These are phyloP conservation scores for Apostichopus californicus DNA, from an alignment of 35 echinoderm and acorn worm species.

Conservation along the genomic window DNA sequence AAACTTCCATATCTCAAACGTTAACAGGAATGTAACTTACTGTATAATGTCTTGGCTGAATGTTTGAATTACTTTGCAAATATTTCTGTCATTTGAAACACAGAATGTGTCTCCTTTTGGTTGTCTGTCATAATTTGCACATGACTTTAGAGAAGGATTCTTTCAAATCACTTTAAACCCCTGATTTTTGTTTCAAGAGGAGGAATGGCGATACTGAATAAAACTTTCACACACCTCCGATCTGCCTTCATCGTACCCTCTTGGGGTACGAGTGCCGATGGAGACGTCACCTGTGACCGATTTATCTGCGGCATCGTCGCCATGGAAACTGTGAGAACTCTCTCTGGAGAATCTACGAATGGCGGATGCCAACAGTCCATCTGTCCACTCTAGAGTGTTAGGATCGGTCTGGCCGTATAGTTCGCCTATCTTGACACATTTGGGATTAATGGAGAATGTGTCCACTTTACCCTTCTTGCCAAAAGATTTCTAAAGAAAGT, in stretches of 20 bases:
- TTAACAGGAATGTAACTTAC: too few relatives aligned
- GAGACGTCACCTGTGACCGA: constrained; percentile 50
- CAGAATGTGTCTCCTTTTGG: too few relatives aligned
- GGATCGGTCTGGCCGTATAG: constrained; percentile 97
- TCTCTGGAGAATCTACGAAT: constrained; percentile 88
- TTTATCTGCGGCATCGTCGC: constrained; percentile 51
- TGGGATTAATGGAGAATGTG: constrained; percentile 86
- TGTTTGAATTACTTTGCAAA: too few relatives aligned
- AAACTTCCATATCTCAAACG: too few relatives aligned
- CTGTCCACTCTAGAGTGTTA: constrained; percentile 98
- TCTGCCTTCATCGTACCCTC: constrained; percentile 44
- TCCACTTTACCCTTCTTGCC: constrained; percentile 95
- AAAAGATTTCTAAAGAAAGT: constrained; percentile 73
- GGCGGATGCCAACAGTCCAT: constrained; percentile 88
- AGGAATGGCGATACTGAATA: too few relatives aligned
- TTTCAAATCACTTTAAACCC: too few relatives aligned
- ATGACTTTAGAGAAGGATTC: too few relatives aligned
- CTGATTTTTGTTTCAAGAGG: too few relatives aligned
- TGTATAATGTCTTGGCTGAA: too few relatives aligned
- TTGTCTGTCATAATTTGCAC: too few relatives aligned
- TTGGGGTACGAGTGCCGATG: constrained; percentile 56
- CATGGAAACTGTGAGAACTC: constrained; percentile 34
- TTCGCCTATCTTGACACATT: constrained; percentile 98
- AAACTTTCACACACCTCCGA: constrained; percentile 7
- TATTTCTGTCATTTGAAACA: too few relatives aligned